Evolutionary conservation across 1,140 invertebrate genomes (phyloP), one percentile per base, ranked within the genome.

Genomic region (Linepithema humile): DNA sequence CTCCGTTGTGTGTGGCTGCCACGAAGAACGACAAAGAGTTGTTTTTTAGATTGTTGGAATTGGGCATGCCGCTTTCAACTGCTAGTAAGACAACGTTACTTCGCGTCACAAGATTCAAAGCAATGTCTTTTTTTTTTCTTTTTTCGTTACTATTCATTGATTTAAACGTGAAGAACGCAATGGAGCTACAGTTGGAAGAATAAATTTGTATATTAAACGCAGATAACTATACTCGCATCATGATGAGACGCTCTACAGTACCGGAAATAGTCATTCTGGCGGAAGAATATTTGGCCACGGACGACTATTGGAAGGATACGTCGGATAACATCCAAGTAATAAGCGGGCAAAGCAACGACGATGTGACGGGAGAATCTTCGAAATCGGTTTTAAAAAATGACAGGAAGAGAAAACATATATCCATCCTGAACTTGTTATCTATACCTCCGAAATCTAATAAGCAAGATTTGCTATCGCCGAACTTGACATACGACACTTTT

Each of bases 221-320:
- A 94, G 93, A 92, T 89, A 86, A 91, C 20, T 94, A 93, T 40
- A 93, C 93, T 20, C 89, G 91, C 38, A 88, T 88, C n/a, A 92
- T 93, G 90, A 94, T 94, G 89, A 90, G 89, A 53, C 75, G 82
- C 6, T 94, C 93, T 0, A 83, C 7, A 3, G 80, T 92, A 50
- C 85, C 90, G 64, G 92, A 93, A 83, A 94, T 94, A 57, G 64
- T 60, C 32, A 82, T 72, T 35, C 64, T 92, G 23, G 90, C 87
- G 32, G 91, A 90, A 72, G 35, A 38, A 38, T 55, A 87, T 74
- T 53, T 88, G 6, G 82, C 75, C 32, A 78, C 69, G 6, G 91
- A 92, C 69, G 70, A 92, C 20, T 93, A 91, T 88, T 94, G 93
- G 93, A 90, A 91, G 38, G 91, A 92, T 84, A 64, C 60, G 35